Percentiles rank a stretch among this genome's conserved stretches.
phyloP scores from a whole-genome alignment of 2,113 vertebrate species.

The Pteronura brasiliensis region DNA sequence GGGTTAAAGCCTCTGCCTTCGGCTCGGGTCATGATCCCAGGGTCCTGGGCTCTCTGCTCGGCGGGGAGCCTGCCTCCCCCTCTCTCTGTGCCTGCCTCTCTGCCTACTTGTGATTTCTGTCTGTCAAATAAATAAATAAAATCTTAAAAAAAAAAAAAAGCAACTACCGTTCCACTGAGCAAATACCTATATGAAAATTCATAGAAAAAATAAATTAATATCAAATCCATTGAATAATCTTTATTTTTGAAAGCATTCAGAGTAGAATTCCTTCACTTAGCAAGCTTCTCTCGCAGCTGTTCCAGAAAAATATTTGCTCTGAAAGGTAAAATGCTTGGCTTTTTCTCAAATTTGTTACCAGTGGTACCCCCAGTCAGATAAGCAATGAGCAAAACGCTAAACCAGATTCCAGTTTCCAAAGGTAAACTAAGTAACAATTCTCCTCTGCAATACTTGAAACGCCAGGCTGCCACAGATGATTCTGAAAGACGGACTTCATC shows the following conservation, averaged over 20 bases:
- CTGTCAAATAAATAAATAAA: too few relatives aligned
- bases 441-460: background rate
- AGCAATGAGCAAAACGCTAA: background rate
- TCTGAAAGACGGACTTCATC: conserved; percentile 34
- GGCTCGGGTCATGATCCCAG: too few relatives aligned
- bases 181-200: background rate
- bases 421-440: background rate
- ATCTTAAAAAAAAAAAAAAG: background rate
- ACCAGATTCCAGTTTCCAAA: conserved; percentile 2
- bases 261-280: background rate
- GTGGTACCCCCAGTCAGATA: background rate
- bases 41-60: too few relatives aligned
- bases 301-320: background rate
- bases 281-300: background rate
- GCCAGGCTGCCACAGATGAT: background rate
- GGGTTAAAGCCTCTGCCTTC: too few relatives aligned
- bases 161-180: background rate
- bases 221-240: background rate
- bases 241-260: background rate
- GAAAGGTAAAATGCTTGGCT: background rate
- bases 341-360: background rate
- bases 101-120: too few relatives aligned
- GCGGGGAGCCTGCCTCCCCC: too few relatives aligned
- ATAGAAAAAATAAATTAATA: background rate
- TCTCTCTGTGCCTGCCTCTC: too few relatives aligned